phyloP scores from a whole-genome alignment of 2,888 invertebrate genomes.

The Thecocarcelia acutangulata region DNA sequence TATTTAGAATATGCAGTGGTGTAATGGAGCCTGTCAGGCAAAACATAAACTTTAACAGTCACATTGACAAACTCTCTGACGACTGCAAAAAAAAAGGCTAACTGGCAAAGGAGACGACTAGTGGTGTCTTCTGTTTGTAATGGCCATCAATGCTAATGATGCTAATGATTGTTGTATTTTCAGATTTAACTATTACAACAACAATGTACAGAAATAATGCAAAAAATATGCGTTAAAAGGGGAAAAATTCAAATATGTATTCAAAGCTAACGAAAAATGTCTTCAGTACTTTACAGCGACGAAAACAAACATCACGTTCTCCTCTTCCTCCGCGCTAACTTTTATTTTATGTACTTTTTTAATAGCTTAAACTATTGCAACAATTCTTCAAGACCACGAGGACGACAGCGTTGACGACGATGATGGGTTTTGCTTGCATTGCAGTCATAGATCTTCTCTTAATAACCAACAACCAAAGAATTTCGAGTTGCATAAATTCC shows the following conservation, averaged over 20 bases:
- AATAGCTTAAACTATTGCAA: slow-evolving; percentile 60
- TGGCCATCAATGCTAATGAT: slow-evolving; percentile 71
- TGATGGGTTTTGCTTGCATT: slow-evolving; percentile 53
- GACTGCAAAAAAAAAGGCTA: slow-evolving; percentile 39
- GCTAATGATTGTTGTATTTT: slow-evolving; percentile 70
- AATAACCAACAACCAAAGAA: slow-evolving; percentile 59
- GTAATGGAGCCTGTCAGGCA: slow-evolving; percentile 72
- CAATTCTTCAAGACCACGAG: slow-evolving; percentile 34
- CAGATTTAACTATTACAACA: slow-evolving; percentile 56
- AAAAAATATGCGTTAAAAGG: slow-evolving; percentile 65
- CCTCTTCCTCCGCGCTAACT: slow-evolving; percentile 5
- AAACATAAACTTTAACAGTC: slow-evolving; percentile 72
- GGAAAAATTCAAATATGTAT: slow-evolving; percentile 60
- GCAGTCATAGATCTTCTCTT: slow-evolving; percentile 64
- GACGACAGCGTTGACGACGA: slow-evolving; percentile 31
- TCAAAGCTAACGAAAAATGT: slow-evolving; percentile 60
- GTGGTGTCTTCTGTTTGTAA: slow-evolving; percentile 63
- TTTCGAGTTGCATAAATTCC: slow-evolving; percentile 66
- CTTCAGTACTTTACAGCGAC: slow-evolving; percentile 13
- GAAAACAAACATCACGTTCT: slow-evolving; percentile 43
- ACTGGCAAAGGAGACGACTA: slow-evolving; percentile 47
- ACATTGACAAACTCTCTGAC: slow-evolving; percentile 67
- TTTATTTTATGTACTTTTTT: slow-evolving; percentile 43
- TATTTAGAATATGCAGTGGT: slow-evolving; percentile 67
- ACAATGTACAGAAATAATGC: slow-evolving; percentile 43